Base-by-base conservation (phyloP, 2,113 vertebrate species). In the Vulpes ferrilata region DNA sequence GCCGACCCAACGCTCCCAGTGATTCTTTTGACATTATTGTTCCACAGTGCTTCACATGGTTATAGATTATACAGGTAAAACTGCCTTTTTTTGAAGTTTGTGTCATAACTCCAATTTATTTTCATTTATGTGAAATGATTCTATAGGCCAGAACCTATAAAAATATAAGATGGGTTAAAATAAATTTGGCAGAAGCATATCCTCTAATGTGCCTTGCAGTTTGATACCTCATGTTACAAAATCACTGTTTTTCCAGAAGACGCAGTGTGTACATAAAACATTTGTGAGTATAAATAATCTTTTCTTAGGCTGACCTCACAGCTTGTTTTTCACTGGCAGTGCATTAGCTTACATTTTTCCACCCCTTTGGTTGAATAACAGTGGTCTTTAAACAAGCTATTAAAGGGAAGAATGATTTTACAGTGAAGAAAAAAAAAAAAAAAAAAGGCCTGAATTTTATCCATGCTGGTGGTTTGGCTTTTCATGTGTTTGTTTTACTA, bases 331-430 rank as follows among this genome's bases (percentile, higher is more conserved):
- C 88, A 76, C 38, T 96, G 95, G 32, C 32, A 93, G n/a, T 96
- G 55, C 43, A 51, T 94, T 86, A 96, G 43, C 81, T 95, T 93
- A 55, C 48, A 82, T 87, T 93, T 93, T 79, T 30, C 51, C 55
- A n/a, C n/a, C 38, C 51, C 64, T 82, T 95, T 91, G 76, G 71
- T 94, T 96, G 96, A 90, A 93, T 90, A 96, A 79, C 87, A 96
- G 95, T 96, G 55, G 62, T 93, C 79, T 96, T 96, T 92, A 96
- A 95, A 92, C 88, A 96, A 92, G 74, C 74, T 94, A 67, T 93
- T 96, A 94, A 94, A 98, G 59, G 90, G 73, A 96, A 97, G 87
- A 96, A 95, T 87, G 89, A 92, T 85, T 94, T 97, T 90, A 76
- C 10, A 57, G 51, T 76, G 69, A 93, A 65, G 95, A 81, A 85